Conservation (phyloP, 1,140 invertebrate genomes). For the Teleogryllus occipitalis region DNA sequence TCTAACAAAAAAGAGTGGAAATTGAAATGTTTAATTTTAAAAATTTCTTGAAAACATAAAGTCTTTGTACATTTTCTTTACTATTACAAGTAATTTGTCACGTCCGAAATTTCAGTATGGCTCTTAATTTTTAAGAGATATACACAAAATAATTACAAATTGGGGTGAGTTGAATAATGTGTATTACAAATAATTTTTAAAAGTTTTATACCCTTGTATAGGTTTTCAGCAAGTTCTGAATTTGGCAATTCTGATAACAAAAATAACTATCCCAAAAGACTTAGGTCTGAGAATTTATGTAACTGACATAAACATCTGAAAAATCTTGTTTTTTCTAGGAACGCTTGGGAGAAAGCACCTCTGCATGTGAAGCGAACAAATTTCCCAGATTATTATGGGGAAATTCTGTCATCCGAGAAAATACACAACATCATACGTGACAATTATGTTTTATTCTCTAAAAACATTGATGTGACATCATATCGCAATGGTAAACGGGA, state of each 20-base stretch:
- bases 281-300: neutral
- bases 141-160: no score
- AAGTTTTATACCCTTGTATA: no score
- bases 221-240: no score
- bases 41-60: no score
- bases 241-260: neutral
- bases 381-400: slow-evolving; percentile 53
- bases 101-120: no score
- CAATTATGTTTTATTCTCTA: slow-evolving; percentile 67
- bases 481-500: slow-evolving; percentile 71
- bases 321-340: slow-evolving; percentile 29
- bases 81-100: no score
- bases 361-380: slow-evolving; percentile 60
- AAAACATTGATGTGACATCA: slow-evolving; percentile 85
- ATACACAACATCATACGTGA: slow-evolving; percentile 71
- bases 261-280: neutral
- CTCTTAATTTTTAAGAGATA: no score
- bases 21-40: no score
- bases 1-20: no score
- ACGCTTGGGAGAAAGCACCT: slow-evolving; percentile 73
- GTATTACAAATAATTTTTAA: neutral
- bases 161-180: neutral
- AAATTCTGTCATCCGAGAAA: slow-evolving; percentile 62
- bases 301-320: neutral
- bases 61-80: no score